Evolutionary conservation across 2,797 vertebrate species (phyloP), one percentile per base, ranked within the genome.

Genomic region (Eulemur mongoz): DNA sequence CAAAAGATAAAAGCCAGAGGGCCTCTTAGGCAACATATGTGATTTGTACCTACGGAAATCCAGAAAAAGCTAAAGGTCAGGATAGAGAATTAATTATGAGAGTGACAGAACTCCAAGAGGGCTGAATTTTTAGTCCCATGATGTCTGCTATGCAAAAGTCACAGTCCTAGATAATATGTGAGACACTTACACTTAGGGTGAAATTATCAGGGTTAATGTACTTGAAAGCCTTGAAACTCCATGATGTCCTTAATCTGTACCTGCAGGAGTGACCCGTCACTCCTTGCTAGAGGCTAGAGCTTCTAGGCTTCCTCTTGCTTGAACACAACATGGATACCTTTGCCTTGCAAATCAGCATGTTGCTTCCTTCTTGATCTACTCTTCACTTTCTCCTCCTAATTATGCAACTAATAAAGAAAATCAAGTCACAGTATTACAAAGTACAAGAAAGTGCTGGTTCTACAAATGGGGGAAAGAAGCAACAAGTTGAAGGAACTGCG

Each of bases 51-150:
- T 90, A 50, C 8, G 38, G 4, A 88, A 63, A 18, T 67, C 69
- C 75, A 67, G 80, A 65, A 86, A 78, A 93, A 59, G 11, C 80
- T 89, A 43, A 83, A 4, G 35, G 38, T 86, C 38, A 63, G 15
- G 10, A 40, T 35, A 76, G 7, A 15, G 32, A 91, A 94, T 86
- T 96, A 78, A 86, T 97, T 79, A 76, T 52, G 40, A 69, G 38
- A 81, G 43, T 84, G 45, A 72, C 4, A 80, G 27, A 67, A 35
- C 65, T 97, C 59, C 11, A 45, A 81, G 27, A 61, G 0, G 1
- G 2, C 69, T 80, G 23, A 61, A 40, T 20, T 84, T 95, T 93
- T 89, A 94, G 67, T 93, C 11, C 23, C 40, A 63, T 23, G 25
- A 86, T 14, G 30, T 95, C 48, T 87, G 18, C 50, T 78, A 13